Evolutionary conservation across 2,888 invertebrate species (phyloP).

Genomic region (Buathra laborator): DNA sequence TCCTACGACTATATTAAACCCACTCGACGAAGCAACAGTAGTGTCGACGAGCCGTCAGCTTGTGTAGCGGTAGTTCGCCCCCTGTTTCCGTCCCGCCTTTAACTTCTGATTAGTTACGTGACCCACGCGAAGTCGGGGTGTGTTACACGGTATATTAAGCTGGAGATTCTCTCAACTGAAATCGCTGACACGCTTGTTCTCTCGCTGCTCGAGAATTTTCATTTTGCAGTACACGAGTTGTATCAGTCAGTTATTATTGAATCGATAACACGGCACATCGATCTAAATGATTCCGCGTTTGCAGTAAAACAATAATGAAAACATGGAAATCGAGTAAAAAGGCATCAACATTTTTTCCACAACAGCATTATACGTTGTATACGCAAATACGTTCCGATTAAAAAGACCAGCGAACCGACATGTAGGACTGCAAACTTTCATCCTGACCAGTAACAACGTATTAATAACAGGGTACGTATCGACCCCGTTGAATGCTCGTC

Average conservation of each 20-base stretch:
- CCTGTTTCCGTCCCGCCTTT: slow-evolving; percentile 47
- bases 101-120: slow-evolving; percentile 68
- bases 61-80: slow-evolving; percentile 47
- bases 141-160: slow-evolving; percentile 45
- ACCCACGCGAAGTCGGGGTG: slow-evolving; percentile 55
- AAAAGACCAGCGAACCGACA: no score
- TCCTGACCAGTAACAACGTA: no score
- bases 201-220: slow-evolving; percentile 14
- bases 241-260: not conserved
- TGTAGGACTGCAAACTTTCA: no score
- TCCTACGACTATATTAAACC: slow-evolving; percentile 41
- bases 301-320: no score
- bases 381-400: no score
- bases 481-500: no score
- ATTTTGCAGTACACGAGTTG: slow-evolving; percentile 21
- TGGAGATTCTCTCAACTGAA: slow-evolving; percentile 33
- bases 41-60: slow-evolving; percentile 35
- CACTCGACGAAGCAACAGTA: slow-evolving; percentile 26
- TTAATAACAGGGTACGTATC: no score
- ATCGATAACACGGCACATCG: slow-evolving; percentile 3
- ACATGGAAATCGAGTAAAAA: not conserved
- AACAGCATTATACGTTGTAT: not conserved
- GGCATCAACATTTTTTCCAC: not conserved
- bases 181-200: slow-evolving; percentile 11
- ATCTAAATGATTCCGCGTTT: slow-evolving; percentile 16